These are phyloP conservation scores for Hesperophylax magnus DNA, from an alignment of 1,140 invertebrate genomes.

Conservation along the genomic window DNA sequence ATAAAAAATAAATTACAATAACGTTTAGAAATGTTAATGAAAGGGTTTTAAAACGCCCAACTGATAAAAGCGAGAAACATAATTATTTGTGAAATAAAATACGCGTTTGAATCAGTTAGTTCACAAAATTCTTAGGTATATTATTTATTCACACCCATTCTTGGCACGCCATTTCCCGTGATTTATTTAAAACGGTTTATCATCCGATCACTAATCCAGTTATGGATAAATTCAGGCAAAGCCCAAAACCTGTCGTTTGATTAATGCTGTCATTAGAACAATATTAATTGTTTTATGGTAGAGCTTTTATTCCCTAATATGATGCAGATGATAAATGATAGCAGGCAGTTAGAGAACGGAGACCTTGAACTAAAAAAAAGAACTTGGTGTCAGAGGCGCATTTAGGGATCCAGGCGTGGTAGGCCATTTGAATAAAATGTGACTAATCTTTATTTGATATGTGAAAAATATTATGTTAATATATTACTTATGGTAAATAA, in stretches of 20 bases:
- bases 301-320: constrained; percentile 9
- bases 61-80: background rate
- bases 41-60: too few relatives aligned
- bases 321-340: constrained; percentile 27
- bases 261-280: constrained; percentile 39
- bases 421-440: too few relatives aligned
- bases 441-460: too few relatives aligned
- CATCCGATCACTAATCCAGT: constrained; percentile 37
- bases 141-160: constrained; percentile 33
- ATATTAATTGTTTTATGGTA: constrained; percentile 29
- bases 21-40: too few relatives aligned
- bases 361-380: background rate
- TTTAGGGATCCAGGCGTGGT: too few relatives aligned
- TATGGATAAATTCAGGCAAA: constrained; percentile 24
- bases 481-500: too few relatives aligned
- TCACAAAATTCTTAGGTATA: background rate
- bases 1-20: too few relatives aligned
- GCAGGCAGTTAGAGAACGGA: background rate
- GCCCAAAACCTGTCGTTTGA: constrained; percentile 33
- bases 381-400: background rate
- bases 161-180: constrained; percentile 22
- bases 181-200: constrained; percentile 35
- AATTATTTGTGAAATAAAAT: constrained; percentile 16
- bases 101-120: background rate
- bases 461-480: too few relatives aligned